A percentile compares a stretch with the other conserved stretches of the same genome.
phyloP scores from a whole-genome alignment of 1,140 invertebrate species.

The Oppia nitens region DNA sequence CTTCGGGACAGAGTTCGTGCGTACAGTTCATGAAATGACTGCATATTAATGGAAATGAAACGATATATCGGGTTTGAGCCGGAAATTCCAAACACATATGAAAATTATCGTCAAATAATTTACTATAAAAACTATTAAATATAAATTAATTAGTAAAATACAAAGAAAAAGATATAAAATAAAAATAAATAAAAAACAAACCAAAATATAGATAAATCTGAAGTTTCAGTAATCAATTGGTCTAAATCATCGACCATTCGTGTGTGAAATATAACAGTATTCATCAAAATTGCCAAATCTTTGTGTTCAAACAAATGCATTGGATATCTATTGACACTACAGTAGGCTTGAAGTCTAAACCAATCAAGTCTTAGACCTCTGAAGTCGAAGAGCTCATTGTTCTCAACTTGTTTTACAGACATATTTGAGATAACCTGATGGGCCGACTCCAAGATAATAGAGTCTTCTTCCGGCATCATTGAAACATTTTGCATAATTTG shows the following conservation, averaged over 20 bases:
- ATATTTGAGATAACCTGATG: slow-evolving; percentile 72
- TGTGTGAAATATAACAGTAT: slow-evolving; percentile 90
- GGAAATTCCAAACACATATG: slow-evolving; percentile 97
- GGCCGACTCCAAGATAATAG: slow-evolving; percentile 77
- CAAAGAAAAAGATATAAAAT: background rate
- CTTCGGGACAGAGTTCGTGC: slow-evolving; percentile 95
- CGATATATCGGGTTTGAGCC: slow-evolving; percentile 90
- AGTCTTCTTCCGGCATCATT: slow-evolving; percentile 69
- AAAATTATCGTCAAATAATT: slow-evolving; percentile 93
- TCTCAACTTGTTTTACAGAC: slow-evolving; percentile 88
- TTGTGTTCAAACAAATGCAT: slow-evolving; percentile 68
- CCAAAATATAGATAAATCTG: slow-evolving; percentile 90
- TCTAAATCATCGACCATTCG: slow-evolving; percentile 98
- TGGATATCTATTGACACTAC: slow-evolving; percentile 63
- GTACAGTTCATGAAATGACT: slow-evolving; percentile 94
- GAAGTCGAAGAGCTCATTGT: slow-evolving; percentile 91
- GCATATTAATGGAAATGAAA: slow-evolving; percentile 93
- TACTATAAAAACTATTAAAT: slow-evolving; percentile 64
- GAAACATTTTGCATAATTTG: slow-evolving; percentile 50
- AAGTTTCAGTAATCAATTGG: slow-evolving; percentile 87
- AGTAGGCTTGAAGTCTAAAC: slow-evolving; percentile 85
- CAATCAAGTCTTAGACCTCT: slow-evolving; percentile 85
- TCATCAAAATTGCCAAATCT: slow-evolving; percentile 74
- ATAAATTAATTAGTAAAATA: slow-evolving; percentile 10
- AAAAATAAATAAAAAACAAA: slow-evolving; percentile 24